A percentile compares a stretch with the other conserved stretches of the same genome.
These are phyloP conservation scores for Eupithecia tripunctaria DNA, from an alignment of 2,888 invertebrate genomes.

Conservation along the genomic window DNA sequence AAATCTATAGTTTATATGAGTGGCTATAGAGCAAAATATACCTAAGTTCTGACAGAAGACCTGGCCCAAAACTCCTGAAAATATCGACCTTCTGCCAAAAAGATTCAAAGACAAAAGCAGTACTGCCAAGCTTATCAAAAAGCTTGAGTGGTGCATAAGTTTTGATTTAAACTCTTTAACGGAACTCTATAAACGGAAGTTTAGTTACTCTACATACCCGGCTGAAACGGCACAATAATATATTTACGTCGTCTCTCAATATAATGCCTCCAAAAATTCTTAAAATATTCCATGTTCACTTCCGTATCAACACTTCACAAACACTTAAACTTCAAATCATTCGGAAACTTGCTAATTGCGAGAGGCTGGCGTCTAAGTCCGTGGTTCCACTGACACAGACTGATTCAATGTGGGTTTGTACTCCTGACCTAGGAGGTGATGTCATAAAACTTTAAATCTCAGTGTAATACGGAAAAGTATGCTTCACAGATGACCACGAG, in stretches of 20 bases:
- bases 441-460: constrained; percentile 70
- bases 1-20: background rate
- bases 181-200: background rate
- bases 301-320: constrained; percentile 41
- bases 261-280: constrained; percentile 70
- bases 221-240: constrained; percentile 75
- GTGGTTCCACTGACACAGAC: constrained; percentile 66
- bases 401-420: constrained; percentile 62
- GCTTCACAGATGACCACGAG: constrained; percentile 54
- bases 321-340: constrained; percentile 36
- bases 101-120: background rate
- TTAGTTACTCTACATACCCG: constrained; percentile 57
- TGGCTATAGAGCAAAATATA: background rate
- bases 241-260: constrained; percentile 70
- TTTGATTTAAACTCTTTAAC: background rate
- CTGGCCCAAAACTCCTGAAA: background rate
- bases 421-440: constrained; percentile 70
- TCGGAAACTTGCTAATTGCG: constrained; percentile 62
- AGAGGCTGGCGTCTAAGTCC: constrained; percentile 68
- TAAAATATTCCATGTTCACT: constrained; percentile 68
- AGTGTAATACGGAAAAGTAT: constrained; percentile 62
- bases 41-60: background rate
- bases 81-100: background rate
- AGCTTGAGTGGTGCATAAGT: background rate
- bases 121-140: background rate